phyloP scores from a whole-genome alignment of 1,140 invertebrate species.

The Scaptodrosophila lebanonensis region DNA sequence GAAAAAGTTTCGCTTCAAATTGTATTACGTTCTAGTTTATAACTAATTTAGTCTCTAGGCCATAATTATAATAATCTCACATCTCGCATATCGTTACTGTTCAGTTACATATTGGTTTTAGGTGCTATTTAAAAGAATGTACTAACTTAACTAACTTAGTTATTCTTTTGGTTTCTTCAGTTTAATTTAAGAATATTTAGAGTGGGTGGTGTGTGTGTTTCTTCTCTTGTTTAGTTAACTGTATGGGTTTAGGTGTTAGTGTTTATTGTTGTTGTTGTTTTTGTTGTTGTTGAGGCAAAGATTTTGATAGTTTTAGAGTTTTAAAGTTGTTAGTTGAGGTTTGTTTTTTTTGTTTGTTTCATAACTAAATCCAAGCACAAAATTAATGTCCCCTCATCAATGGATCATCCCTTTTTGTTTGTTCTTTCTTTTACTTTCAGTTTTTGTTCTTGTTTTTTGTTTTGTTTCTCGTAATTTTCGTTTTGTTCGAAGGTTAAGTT shows the following conservation, averaged over 20 bases:
- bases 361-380: too few relatives aligned
- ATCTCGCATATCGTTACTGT: slow-evolving; percentile 16
- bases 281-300: too few relatives aligned
- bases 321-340: too few relatives aligned
- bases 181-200: slow-evolving; percentile 16
- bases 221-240: too few relatives aligned
- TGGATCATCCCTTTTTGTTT: too few relatives aligned
- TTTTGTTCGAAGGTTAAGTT: slow-evolving; percentile 4
- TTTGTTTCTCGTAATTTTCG: slow-evolving; percentile 12
- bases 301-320: neutral
- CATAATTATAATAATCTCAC: slow-evolving; percentile 27
- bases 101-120: neutral
- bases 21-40: slow-evolving; percentile 1
- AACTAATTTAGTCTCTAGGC: neutral
- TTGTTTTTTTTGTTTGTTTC: too few relatives aligned
- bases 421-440: neutral
- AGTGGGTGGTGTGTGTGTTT: too few relatives aligned
- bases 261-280: too few relatives aligned
- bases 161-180: slow-evolving; percentile 11
- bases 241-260: too few relatives aligned
- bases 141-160: slow-evolving; percentile 28
- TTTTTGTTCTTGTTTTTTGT: slow-evolving; percentile 28
- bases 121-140: slow-evolving; percentile 14
- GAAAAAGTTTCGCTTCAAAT: slow-evolving; percentile 38
- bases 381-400: too few relatives aligned